Conservation (phyloP, 2,888 invertebrate genomes). For the Sussaba pulchella region DNA sequence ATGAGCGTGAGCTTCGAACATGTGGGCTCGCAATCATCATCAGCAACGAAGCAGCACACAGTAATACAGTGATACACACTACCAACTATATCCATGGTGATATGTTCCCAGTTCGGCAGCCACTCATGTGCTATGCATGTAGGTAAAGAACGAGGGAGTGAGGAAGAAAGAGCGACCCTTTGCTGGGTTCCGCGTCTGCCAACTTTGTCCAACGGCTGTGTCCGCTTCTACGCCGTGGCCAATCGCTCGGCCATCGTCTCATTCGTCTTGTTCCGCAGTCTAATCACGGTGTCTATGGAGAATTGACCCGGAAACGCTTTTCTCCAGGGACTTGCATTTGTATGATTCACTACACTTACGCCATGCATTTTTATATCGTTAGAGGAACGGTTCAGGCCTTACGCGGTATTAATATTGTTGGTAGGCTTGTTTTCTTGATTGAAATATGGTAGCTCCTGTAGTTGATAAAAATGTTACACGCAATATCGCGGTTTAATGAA, state of each 20-base stretch:
- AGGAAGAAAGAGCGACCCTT: conserved; percentile 16
- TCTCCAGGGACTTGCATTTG: conserved; percentile 24
- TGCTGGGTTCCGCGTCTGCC: conserved; percentile 30
- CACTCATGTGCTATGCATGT: conserved; percentile 33
- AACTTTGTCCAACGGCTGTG: conserved; percentile 44
- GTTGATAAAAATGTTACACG: too few species aligned
- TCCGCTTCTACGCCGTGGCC: conserved; percentile 39
- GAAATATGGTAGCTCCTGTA: too few species aligned
- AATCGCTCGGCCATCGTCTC: conserved; percentile 46
- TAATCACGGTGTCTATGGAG: conserved; percentile 50
- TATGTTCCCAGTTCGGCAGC: conserved; percentile 42
- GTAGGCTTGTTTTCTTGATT: neutral
- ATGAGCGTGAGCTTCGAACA: conserved; percentile 78
- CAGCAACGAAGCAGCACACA: conserved; percentile 49
- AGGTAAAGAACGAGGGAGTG: neutral
- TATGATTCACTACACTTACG: conserved; percentile 24
- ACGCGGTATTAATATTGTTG: neutral
- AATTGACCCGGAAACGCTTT: conserved; percentile 31
- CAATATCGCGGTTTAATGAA: too few species aligned
- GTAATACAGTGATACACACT: conserved; percentile 35
- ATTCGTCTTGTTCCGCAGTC: conserved; percentile 33
- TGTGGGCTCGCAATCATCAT: conserved; percentile 81
- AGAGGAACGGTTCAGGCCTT: neutral
- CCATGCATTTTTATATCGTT: conserved; percentile 6
- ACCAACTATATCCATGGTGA: conserved; percentile 47